Percentiles rank a stretch among this genome's conserved stretches.
phyloP scores from a whole-genome alignment of 2,888 invertebrate genomes.

The Monopis laevigella region DNA sequence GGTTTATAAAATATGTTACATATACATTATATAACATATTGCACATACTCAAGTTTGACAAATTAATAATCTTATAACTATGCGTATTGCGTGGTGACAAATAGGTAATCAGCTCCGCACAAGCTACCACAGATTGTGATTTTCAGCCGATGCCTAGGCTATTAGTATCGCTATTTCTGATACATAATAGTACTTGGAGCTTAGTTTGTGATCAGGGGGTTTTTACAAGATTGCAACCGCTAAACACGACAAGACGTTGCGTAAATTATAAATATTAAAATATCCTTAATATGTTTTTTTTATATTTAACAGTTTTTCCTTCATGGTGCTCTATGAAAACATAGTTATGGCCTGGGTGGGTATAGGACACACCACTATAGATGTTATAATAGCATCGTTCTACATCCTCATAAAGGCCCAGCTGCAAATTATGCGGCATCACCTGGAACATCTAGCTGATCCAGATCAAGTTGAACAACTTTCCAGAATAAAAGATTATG shows the following conservation, averaged over 20 bases:
- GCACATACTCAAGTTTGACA: too few species aligned
- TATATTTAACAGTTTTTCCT: conserved; percentile 9
- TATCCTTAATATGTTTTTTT: background rate
- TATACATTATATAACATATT: too few species aligned
- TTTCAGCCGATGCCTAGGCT: too few species aligned
- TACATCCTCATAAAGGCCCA: conserved; percentile 13
- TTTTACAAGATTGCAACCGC: background rate
- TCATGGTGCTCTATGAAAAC: conserved; percentile 5
- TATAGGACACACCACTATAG: conserved; percentile 12
- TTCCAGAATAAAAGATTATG: background rate
- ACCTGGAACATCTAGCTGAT: conserved; percentile 12
- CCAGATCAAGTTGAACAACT: background rate
- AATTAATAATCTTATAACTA: too few species aligned
- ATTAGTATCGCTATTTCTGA: too few species aligned
- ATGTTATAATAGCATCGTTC: conserved; percentile 12
- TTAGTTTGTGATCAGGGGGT: background rate
- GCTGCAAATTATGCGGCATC: conserved; percentile 12
- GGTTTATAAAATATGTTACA: too few species aligned
- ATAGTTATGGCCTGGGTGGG: conserved; percentile 14
- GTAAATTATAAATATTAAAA: too few species aligned
- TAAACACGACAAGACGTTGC: too few species aligned
- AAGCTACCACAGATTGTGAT: too few species aligned
- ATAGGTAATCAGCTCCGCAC: too few species aligned
- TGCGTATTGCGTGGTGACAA: too few species aligned
- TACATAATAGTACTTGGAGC: too few species aligned